Base-by-base conservation (phyloP, 2,888 invertebrate species). In the Anagyrus pseudococci region DNA sequence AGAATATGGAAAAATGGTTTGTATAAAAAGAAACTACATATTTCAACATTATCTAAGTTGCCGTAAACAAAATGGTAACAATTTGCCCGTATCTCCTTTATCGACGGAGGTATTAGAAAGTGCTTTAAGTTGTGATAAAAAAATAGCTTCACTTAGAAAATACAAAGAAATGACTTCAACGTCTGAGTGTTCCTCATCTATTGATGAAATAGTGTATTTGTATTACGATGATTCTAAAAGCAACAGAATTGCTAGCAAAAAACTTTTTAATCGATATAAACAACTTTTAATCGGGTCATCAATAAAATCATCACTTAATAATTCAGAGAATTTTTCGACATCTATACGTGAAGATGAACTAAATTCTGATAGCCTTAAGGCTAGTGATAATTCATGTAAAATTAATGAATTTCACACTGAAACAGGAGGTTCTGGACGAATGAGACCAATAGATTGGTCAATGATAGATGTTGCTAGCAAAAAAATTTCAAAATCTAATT, bases 1-100 rank as follows among this genome's bases (percentile, higher is more conserved):
- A 2, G 62, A 60, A 44, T 61, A 59, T 63, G 79, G 77, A 55
- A 69, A 67, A 69, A 74, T 73, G 79, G 79, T 79, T 73, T 68
- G 79, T 79, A 71, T 64, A 49, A 64, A 58, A 50, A 64, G 63
- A 59, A 77, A 74, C 64, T 73, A 73, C 69, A 46, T 55, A 25
- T 71, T 69, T 68, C 29, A 29, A 43, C 64, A 70, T 59, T 71
- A 69, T 53, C 46, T 62, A 53, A 17, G 58, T 23, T 63, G 47
- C 10, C 17, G n/a, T n/a, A n/a, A 37, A 15, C 15, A 41, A 49
- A 58, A 25, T 49, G 25, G 4, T 13, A 6, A 17, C 13, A 43
- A 43, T 20, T 22, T 43, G 29, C 2, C 44, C n/a, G 22, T 8
- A 37, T 8, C 8, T 40, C 1, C 4, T 29, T 8, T 49, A 44